Conservation (phyloP, 1,140 invertebrate species). For the Zophobas morio region DNA sequence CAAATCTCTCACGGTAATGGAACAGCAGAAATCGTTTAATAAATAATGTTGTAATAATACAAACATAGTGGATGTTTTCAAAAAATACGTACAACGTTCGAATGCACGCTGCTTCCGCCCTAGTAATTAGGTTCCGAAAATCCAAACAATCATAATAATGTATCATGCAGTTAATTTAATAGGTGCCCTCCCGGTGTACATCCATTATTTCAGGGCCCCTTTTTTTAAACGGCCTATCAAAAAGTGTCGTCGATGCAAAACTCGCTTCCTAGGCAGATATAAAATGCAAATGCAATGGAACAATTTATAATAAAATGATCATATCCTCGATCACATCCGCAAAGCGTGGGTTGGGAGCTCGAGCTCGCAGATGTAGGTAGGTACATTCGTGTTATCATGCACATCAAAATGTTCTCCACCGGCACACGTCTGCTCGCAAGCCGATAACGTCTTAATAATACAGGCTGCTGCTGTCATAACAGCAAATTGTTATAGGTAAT, state of each 20-base stretch:
- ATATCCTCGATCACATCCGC: conserved; percentile 30
- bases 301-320: conserved; percentile 36
- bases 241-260: neutral
- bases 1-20: too few relatives aligned
- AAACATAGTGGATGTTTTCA: too few relatives aligned
- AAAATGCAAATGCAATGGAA: conserved; percentile 36
- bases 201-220: too few relatives aligned
- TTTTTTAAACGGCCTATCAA: neutral
- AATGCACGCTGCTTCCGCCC: too few relatives aligned
- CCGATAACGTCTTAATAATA: conserved; percentile 30
- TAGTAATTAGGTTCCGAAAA: too few relatives aligned
- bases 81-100: too few relatives aligned
- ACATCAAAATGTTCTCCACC: conserved; percentile 19
- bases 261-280: neutral
- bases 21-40: too few relatives aligned
- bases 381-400: conserved; percentile 19
- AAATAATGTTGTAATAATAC: too few relatives aligned
- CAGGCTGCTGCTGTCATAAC: conserved; percentile 10
- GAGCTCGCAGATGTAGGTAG: conserved; percentile 29
- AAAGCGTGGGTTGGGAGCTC: conserved; percentile 26
- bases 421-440: conserved; percentile 22
- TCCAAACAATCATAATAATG: too few relatives aligned
- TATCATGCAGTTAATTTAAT: too few relatives aligned
- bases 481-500: conserved; percentile 36
- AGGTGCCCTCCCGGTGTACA: too few relatives aligned